phyloP scores from a whole-genome alignment of 2,797 vertebrate species.

The Leucoraja ocellata region DNA sequence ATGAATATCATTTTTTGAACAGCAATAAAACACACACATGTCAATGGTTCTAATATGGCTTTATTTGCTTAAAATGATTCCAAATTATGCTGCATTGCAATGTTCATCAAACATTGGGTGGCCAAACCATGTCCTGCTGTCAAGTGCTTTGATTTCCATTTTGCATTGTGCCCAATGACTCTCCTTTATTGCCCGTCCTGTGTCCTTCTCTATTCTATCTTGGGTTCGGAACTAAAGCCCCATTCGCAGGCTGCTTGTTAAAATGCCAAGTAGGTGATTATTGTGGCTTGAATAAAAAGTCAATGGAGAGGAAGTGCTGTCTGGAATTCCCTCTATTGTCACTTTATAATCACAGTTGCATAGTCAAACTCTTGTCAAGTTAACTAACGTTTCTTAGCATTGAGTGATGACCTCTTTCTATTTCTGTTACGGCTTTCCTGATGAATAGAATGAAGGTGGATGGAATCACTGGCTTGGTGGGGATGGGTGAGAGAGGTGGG shows the following conservation, averaged over 20 bases:
- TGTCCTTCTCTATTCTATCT: constrained; percentile 5
- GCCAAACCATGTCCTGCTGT: neutral
- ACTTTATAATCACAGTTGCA: neutral
- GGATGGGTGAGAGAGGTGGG: neutral
- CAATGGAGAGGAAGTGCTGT: neutral
- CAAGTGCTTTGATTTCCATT: neutral
- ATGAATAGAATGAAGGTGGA: neutral
- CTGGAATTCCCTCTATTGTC: constrained; percentile 16
- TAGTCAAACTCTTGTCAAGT: neutral
- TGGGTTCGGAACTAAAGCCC: neutral
- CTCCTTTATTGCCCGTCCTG: neutral
- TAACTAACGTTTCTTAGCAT: neutral
- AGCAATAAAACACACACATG: neutral
- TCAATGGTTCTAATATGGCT: neutral
- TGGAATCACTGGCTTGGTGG: neutral
- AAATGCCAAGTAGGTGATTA: constrained; percentile 34
- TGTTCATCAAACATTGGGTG: neutral
- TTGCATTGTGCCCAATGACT: neutral
- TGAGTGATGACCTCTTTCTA: neutral
- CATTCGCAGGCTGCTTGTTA: constrained; percentile 32
- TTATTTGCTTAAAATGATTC: neutral
- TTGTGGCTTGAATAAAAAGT: constrained; percentile 9
- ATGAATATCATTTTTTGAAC: neutral
- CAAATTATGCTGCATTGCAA: neutral
- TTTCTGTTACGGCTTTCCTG: neutral